phyloP scores from a whole-genome alignment of 2,888 invertebrate species.

The Petrolisthes cinctipes region DNA sequence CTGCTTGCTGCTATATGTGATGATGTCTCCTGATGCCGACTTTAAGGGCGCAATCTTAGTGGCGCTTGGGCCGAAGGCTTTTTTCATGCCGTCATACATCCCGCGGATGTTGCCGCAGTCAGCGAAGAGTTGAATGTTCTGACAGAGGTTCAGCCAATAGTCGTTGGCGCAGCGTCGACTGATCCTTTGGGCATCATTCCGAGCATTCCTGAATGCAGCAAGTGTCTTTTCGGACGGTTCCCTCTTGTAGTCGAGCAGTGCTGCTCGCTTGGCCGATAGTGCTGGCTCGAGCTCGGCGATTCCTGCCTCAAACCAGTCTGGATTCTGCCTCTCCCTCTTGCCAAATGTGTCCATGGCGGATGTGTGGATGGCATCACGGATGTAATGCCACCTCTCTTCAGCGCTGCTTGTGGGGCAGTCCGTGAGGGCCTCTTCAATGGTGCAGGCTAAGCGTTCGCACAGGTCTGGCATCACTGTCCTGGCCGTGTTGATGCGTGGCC shows the following conservation, averaged over 20 bases:
- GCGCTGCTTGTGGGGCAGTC: background rate
- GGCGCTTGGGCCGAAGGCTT: background rate
- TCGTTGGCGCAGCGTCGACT: slow-evolving; percentile 27
- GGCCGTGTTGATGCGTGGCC: background rate
- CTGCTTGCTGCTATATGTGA: background rate
- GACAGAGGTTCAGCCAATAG: slow-evolving; percentile 23
- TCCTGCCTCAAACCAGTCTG: slow-evolving; percentile 5
- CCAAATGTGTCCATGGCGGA: background rate
- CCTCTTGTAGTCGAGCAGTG: background rate
- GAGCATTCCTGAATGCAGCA: background rate
- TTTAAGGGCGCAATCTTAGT: slow-evolving; percentile 17
- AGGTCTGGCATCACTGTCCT: background rate
- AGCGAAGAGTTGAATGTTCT: slow-evolving; percentile 20
- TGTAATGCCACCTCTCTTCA: background rate
- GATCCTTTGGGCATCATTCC: slow-evolving; percentile 4
- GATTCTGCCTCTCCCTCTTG: background rate
- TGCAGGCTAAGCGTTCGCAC: background rate
- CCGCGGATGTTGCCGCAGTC: background rate
- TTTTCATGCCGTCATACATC: slow-evolving; percentile 32
- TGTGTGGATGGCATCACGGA: background rate
- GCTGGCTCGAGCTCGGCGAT: background rate
- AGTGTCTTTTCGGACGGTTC: background rate
- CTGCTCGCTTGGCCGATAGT: background rate
- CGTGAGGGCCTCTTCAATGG: background rate
- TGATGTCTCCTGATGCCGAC: background rate